Evolutionary conservation across 2,797 vertebrate species (phyloP), one percentile per base, ranked within the genome.

Genomic region (Mionectes olivaceus): DNA sequence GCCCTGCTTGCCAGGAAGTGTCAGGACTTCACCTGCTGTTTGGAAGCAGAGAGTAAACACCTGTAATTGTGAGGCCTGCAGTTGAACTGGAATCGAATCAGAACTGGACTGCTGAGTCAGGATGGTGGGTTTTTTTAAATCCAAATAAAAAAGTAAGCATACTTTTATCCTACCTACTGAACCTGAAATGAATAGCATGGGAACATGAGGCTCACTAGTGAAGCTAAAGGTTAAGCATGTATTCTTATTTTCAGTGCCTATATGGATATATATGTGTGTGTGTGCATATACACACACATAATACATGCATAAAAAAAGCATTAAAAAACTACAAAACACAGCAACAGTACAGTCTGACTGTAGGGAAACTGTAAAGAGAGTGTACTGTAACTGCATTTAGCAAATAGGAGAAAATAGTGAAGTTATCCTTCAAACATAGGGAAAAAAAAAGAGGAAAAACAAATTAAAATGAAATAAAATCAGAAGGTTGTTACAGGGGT

Each of bases 221-320:
- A 76, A 64, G 47, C 19, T 30, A 52, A 55, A 76, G 7, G 8
- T 68, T 82, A 22, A 35, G 5, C 5, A 21, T 44, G 3, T 4
- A 21, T 53, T 83, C 15, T 60, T 76, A 30, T 52, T 53, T 91
- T 82, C 43, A 69, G 10, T 82, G 24, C 3, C 7, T 23, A 2
- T 56, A 10, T 21, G 2, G 22, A 3, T 44, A 14, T 0, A 9
- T 55, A 8, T 7, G 3, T 57, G 10, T 59, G 12, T 11, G 1
- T 56, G 9, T 57, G 10, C 17, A 30, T 30, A n/a, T 6, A 18
- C 4, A 11, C 0, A 1, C n/a, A 15, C 19, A 55, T 43, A 49
- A 50, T n/a, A 27, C 4, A 9, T 35, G 35, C 7, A 49, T 61
- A n/a, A 4, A 41, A 74, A 70, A 79, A 37, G 13, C 49, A 28